phyloP scores from a whole-genome alignment of 1,140 invertebrate species.

The Diabrotica virgifera region DNA sequence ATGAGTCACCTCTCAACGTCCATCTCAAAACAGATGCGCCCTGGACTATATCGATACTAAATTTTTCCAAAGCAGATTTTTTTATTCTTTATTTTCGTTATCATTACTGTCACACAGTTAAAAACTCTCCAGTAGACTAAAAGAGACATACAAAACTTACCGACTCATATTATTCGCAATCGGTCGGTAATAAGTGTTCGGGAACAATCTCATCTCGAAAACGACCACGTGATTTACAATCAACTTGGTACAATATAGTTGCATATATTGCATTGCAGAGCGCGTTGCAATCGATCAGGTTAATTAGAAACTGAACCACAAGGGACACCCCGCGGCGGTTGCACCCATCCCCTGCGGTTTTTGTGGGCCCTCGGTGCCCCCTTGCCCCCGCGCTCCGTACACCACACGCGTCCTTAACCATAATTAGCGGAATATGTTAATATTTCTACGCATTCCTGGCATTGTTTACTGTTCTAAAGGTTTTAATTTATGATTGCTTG shows the following conservation, averaged over 20 bases:
- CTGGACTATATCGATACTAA: too few species aligned
- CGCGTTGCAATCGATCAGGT: constrained; percentile 34
- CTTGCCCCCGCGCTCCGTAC: not conserved
- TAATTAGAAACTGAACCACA: constrained; percentile 34
- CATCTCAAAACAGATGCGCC: too few species aligned
- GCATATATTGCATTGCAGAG: constrained; percentile 24
- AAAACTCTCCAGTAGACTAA: too few species aligned
- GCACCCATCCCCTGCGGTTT: constrained; percentile 26
- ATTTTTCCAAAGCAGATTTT: too few species aligned
- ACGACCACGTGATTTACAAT: constrained; percentile 31
- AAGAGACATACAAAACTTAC: too few species aligned
- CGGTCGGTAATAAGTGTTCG: not conserved
- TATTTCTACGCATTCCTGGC: constrained; percentile 22
- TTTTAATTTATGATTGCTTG: not conserved
- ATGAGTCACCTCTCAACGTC: too few species aligned
- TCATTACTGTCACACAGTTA: too few species aligned
- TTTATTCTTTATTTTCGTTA: too few species aligned
- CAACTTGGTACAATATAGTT: constrained; percentile 19
- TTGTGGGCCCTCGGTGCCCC: constrained; percentile 22
- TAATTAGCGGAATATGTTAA: constrained; percentile 34
- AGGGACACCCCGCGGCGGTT: constrained; percentile 25
- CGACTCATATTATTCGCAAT: too few species aligned
- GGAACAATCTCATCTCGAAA: not conserved
- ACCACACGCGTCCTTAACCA: constrained; percentile 25
- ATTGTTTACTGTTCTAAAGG: constrained; percentile 13